Conservation (phyloP, 2,113 vertebrate genomes). For the Lagopus leucura region DNA sequence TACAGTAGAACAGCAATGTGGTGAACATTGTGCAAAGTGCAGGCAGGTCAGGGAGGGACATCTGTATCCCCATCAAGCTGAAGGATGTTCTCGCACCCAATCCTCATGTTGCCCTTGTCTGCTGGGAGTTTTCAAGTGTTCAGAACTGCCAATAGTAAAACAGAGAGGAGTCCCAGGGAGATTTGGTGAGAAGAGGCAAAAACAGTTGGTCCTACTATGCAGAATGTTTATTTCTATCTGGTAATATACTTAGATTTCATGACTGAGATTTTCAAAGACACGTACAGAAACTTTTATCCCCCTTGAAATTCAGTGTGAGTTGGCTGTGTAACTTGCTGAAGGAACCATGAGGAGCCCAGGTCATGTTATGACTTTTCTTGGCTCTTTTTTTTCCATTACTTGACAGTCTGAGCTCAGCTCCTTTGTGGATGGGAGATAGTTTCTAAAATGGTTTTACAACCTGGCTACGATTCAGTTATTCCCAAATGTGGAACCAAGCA, state of each 20-base stretch:
- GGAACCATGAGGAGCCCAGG: neutral
- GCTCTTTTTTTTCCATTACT: neutral
- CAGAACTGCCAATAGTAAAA: neutral
- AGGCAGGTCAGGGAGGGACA: neutral
- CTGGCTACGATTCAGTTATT: neutral
- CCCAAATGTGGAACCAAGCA: neutral
- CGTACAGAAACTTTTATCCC: neutral
- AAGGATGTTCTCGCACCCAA: neutral
- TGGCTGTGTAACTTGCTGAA: neutral
- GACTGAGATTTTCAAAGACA: neutral
- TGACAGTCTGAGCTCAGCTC: neutral
- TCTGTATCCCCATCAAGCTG: neutral
- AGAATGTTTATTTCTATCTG: neutral
- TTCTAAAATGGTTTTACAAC: neutral
- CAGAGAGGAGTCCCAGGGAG: neutral
- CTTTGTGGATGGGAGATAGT: neutral
- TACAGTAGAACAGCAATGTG: neutral
- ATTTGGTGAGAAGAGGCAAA: neutral
- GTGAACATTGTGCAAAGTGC: too few relatives aligned
- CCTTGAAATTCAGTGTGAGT: neutral
- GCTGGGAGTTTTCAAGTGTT: neutral
- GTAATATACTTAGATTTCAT: neutral
- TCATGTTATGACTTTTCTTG: neutral
- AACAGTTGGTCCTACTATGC: accelerated
- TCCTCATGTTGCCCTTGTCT: neutral